Conservation (phyloP, 2,113 vertebrate genomes). For the Pipa parva region DNA sequence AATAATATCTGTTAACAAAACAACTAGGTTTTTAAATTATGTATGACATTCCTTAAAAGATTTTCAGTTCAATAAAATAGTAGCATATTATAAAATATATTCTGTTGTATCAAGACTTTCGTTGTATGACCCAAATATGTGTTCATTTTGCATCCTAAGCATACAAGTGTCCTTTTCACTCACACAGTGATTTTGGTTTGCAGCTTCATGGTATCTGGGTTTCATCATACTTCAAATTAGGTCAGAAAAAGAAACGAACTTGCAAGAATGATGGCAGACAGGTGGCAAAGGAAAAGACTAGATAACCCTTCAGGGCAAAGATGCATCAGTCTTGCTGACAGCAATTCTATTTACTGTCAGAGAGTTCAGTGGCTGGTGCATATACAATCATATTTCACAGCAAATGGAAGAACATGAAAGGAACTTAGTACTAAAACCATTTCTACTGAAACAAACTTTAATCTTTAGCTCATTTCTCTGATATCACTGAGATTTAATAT, state of each 20-base stretch:
- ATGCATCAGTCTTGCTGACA: constrained; percentile 27
- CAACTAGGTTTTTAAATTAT: too few species aligned
- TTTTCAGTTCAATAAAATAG: too few species aligned
- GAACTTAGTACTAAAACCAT: background rate
- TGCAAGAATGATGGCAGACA: constrained; percentile 33
- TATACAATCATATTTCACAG: constrained; percentile 4
- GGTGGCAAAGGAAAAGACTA: constrained; percentile 34
- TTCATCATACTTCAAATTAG: constrained; percentile 34
- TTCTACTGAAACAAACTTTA: background rate
- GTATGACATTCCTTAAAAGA: too few species aligned
- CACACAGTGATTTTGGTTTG: constrained; percentile 14
- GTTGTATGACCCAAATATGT: too few species aligned
- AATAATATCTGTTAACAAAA: too few species aligned
- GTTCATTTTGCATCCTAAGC: too few species aligned
- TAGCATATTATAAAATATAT: too few species aligned
- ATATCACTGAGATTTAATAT: background rate
- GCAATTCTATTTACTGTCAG: constrained; percentile 23
- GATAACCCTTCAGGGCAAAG: constrained; percentile 29
- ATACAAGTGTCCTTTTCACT: background rate
- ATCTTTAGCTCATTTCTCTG: background rate
- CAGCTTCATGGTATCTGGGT: constrained; percentile 34
- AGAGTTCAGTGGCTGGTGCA: background rate
- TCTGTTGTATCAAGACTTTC: too few species aligned
- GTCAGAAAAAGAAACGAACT: constrained; percentile 25
- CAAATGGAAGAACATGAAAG: background rate